Conservation (phyloP, 2,888 invertebrate genomes). For the Ariolimax columbianus region DNA sequence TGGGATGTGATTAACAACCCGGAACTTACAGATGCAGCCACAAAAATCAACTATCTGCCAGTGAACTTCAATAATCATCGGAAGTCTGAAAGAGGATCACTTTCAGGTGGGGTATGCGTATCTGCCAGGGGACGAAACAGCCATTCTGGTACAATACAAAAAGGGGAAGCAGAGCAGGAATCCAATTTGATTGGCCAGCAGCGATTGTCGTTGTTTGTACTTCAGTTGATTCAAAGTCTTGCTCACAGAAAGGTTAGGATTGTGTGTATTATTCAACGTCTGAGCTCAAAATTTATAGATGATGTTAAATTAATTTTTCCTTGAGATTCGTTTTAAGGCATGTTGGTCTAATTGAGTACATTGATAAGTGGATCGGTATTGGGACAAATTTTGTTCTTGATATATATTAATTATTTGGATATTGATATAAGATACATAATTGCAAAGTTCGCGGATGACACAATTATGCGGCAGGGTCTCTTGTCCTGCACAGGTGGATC, state of each 20-base stretch:
- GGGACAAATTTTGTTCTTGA: too few relatives aligned
- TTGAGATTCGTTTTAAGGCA: background rate
- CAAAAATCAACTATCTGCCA: background rate
- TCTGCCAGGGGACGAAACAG: background rate
- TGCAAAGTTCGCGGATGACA: too few relatives aligned
- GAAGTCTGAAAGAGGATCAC: background rate
- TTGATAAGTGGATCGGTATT: too few relatives aligned
- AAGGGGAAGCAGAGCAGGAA: background rate
- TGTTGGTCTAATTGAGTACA: too few relatives aligned
- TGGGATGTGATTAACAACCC: background rate
- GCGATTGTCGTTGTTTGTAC: background rate
- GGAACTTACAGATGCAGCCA: too few relatives aligned
- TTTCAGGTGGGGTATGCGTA: background rate
- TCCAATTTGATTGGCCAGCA: background rate
- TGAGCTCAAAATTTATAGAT: background rate
- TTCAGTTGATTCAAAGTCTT: constrained; percentile 1
- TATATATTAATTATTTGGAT: too few relatives aligned
- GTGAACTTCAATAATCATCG: background rate
- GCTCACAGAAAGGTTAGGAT: constrained; percentile 1
- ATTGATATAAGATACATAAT: too few relatives aligned
- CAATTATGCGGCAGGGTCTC: too few relatives aligned
- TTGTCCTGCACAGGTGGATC: too few relatives aligned
- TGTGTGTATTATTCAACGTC: background rate
- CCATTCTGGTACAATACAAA: background rate
- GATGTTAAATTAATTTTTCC: constrained; percentile 21